phyloP scores from a whole-genome alignment of 2,888 invertebrate genomes.

The Alcis repandata region DNA sequence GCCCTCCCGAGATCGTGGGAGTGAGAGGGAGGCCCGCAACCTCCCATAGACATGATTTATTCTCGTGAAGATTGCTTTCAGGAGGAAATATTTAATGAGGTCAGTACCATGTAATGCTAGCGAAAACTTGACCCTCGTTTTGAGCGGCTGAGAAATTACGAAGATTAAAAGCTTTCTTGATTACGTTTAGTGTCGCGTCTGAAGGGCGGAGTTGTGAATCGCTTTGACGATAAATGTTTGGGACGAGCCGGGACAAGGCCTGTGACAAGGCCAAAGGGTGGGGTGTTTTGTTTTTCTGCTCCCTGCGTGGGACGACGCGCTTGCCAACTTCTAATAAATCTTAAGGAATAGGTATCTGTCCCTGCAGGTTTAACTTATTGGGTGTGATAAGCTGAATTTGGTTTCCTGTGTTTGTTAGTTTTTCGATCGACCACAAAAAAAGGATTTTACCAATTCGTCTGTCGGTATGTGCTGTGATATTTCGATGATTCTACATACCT shows the following conservation, averaged over 20 bases:
- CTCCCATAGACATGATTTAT: conserved; percentile 67
- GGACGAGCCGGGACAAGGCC: conserved; percentile 40
- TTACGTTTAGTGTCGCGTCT: conserved; percentile 34
- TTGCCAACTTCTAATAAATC: conserved; percentile 33
- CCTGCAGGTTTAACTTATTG: conserved; percentile 19
- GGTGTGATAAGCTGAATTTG: conserved; percentile 7
- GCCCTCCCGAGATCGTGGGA: conserved; percentile 51
- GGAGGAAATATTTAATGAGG: conserved; percentile 63
- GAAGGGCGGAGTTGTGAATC: conserved; percentile 29
- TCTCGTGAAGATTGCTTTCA: conserved; percentile 59
- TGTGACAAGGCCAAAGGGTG: conserved; percentile 43
- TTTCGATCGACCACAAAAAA: neutral
- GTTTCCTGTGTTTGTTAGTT: conserved; percentile 5
- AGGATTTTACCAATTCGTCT: neutral
- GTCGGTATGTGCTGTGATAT: too few species aligned
- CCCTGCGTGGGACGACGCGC: conserved; percentile 34
- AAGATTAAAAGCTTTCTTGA: conserved; percentile 41
- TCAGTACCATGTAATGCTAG: conserved; percentile 40
- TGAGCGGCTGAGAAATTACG: conserved; percentile 32
- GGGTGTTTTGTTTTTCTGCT: conserved; percentile 43
- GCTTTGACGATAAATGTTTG: conserved; percentile 34
- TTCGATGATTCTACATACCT: too few species aligned
- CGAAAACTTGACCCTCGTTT: conserved; percentile 29
- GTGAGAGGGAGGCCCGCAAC: conserved; percentile 45
- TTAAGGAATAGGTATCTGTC: conserved; percentile 26